Conservation (phyloP, 2,888 invertebrate species). For the Myopa tessellatipennis region DNA sequence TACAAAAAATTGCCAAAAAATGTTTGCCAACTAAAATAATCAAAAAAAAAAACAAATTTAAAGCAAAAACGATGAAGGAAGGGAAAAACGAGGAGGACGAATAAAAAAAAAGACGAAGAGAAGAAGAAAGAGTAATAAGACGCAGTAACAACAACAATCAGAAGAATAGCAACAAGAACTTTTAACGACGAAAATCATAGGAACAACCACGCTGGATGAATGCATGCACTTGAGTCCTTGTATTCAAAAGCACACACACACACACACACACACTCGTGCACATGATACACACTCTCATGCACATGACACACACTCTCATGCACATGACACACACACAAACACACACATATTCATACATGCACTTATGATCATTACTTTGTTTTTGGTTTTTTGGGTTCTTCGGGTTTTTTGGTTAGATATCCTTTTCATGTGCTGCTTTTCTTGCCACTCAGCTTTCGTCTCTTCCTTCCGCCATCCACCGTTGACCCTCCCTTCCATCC, state of each 20-base stretch:
- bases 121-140: constrained; percentile 24
- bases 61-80: neutral
- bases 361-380: constrained; percentile 9
- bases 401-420: constrained; percentile 3
- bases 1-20: constrained; percentile 47
- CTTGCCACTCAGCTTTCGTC: neutral
- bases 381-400: neutral
- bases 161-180: neutral
- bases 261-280: constrained; percentile 23
- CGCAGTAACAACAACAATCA: constrained; percentile 20
- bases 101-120: neutral
- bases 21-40: constrained; percentile 4
- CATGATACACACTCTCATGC: constrained; percentile 18
- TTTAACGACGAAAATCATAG: neutral
- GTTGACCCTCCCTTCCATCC: neutral
- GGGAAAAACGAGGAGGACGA: neutral
- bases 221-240: constrained; percentile 29
- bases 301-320: constrained; percentile 22
- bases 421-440: constrained; percentile 26
- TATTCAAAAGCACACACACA: constrained; percentile 5
- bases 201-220: constrained; percentile 1
- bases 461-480: neutral
- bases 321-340: constrained; percentile 14
- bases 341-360: constrained; percentile 11
- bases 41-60: neutral